phyloP scores from a whole-genome alignment of 2,113 vertebrate species.

The Ctenomys sociabilis region DNA sequence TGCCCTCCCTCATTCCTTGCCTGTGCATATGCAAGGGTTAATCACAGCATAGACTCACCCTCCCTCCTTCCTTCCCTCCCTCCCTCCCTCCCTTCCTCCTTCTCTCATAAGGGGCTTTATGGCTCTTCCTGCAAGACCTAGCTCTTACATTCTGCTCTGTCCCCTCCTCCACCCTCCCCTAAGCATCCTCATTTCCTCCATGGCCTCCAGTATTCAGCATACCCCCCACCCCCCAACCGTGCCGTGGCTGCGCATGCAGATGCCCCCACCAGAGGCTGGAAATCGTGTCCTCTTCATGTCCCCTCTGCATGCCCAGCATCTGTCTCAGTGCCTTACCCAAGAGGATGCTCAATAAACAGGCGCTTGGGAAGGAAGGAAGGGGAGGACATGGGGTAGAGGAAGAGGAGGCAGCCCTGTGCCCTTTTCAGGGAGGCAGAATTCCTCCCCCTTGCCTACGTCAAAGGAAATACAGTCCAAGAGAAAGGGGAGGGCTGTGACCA shows the following conservation, averaged over 20 bases:
- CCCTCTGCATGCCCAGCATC: neutral
- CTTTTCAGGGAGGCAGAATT: no score
- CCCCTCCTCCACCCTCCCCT: no score
- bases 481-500: rapidly evolving
- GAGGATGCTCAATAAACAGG: rapidly evolving
- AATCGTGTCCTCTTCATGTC: neutral
- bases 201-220: neutral
- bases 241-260: rapidly evolving
- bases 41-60: neutral
- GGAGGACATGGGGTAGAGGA: no score
- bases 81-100: no score
- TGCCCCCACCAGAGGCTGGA: neutral
- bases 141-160: neutral
- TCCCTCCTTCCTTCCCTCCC: neutral
- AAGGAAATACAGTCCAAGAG: neutral
- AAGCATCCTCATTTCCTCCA: rapidly evolving
- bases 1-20: neutral
- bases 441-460: neutral
- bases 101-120: neutral
- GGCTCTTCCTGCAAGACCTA: neutral
- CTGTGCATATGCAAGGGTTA: rapidly evolving
- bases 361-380: neutral
- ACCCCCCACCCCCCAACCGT: rapidly evolving
- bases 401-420: neutral
- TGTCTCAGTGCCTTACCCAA: rapidly evolving